Conservation (phyloP, 2,113 vertebrate genomes). For the Cheirogaleus medius region DNA sequence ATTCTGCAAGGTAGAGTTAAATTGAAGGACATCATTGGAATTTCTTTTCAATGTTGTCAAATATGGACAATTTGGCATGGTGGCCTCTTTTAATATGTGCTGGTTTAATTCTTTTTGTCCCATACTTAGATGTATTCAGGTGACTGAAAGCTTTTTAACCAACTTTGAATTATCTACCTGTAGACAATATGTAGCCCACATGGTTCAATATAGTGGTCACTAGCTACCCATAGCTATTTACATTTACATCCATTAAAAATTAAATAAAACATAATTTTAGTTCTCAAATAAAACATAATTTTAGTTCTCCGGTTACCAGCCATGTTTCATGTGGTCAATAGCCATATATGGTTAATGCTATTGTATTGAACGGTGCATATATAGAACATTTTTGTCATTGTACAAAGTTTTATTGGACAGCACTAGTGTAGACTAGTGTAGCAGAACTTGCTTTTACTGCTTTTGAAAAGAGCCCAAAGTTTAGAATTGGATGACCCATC, state of each 20-base stretch:
- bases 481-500: not conserved
- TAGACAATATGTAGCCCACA: rapidly evolving
- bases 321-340: not conserved
- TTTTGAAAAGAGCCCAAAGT: not conserved
- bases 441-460: not conserved
- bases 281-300: not conserved
- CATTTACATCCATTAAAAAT: not conserved
- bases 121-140: not conserved
- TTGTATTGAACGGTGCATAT: rapidly evolving
- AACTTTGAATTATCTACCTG: not conserved
- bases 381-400: not conserved
- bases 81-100: not conserved
- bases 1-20: not conserved
- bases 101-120: not conserved
- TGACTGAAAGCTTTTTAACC: not conserved
- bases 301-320: not conserved
- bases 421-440: not conserved
- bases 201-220: not conserved
- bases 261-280: not conserved
- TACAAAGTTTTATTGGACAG: not conserved
- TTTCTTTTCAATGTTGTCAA: not conserved
- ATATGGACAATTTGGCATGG: not conserved
- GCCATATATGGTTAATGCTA: not conserved
- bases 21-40: not conserved
- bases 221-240: not conserved